phyloP scores from a whole-genome alignment of 2,888 invertebrate species.

The Aphidoletes aphidimyza region DNA sequence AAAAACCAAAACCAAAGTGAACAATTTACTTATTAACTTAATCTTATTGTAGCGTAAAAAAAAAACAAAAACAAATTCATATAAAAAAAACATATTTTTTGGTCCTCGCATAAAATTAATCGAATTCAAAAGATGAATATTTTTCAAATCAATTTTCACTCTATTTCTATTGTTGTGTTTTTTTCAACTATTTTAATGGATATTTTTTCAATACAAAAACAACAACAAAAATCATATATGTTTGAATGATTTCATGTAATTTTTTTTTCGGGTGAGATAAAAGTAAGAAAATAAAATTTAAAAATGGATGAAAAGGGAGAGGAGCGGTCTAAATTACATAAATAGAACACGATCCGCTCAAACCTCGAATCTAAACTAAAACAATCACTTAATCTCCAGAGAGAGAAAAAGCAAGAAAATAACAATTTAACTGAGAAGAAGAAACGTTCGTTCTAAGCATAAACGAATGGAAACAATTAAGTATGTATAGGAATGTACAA shows the following conservation, averaged over 20 bases:
- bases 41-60: neutral
- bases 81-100: constrained; percentile 21
- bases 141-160: constrained; percentile 18
- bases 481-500: constrained; percentile 7
- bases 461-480: constrained; percentile 35
- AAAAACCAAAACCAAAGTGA: too few species aligned
- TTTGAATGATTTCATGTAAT: neutral
- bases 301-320: neutral
- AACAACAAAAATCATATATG: neutral
- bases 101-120: constrained; percentile 2
- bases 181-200: neutral
- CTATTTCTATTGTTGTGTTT: constrained; percentile 44
- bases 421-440: neutral
- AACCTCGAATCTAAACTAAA: neutral
- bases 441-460: neutral
- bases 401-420: neutral
- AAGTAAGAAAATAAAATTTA: neutral
- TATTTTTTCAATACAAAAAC: neutral
- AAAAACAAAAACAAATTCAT: neutral
- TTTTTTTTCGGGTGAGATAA: neutral
- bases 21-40: neutral
- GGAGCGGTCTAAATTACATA: neutral
- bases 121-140: neutral
- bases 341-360: neutral
- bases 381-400: constrained; percentile 37